Conservation (phyloP, 1,140 invertebrate genomes). For the Ladona fulva region DNA sequence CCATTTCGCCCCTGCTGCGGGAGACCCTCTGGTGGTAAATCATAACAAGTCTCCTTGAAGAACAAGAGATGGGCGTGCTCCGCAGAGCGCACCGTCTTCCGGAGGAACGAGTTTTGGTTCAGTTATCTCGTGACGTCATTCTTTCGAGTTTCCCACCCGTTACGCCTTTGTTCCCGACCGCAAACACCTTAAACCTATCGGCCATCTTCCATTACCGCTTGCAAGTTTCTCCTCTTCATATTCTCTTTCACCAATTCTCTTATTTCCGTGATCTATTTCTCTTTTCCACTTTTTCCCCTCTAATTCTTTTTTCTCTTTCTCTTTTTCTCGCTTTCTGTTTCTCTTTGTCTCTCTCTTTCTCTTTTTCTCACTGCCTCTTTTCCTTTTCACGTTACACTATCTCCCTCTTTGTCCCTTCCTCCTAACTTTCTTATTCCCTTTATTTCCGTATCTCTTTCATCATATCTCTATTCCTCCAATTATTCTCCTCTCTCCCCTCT, state of each 20-base stretch:
- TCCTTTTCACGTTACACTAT: neutral
- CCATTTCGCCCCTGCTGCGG: too few species aligned
- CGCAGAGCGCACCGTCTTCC: neutral
- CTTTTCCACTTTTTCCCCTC: neutral
- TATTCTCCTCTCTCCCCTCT: too few species aligned
- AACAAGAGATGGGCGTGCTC: constrained; percentile 2
- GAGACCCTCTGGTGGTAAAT: neutral
- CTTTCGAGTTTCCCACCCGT: neutral
- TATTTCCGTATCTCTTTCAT: too few species aligned
- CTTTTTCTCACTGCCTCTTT: neutral
- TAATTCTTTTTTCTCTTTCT: neutral
- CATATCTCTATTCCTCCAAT: too few species aligned
- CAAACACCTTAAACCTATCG: neutral
- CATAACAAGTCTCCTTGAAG: neutral
- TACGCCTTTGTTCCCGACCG: neutral
- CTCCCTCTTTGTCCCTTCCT: neutral
- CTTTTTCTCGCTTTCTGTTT: neutral
- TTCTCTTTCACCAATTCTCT: neutral
- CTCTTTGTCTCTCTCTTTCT: neutral
- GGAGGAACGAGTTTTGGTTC: constrained; percentile 3
- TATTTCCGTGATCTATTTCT: neutral
- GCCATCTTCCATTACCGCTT: neutral
- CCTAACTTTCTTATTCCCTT: neutral
- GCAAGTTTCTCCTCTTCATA: neutral
- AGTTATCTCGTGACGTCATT: neutral